Conservation (phyloP, 2,113 vertebrate species). For the Oncorhynchus clarkii region DNA sequence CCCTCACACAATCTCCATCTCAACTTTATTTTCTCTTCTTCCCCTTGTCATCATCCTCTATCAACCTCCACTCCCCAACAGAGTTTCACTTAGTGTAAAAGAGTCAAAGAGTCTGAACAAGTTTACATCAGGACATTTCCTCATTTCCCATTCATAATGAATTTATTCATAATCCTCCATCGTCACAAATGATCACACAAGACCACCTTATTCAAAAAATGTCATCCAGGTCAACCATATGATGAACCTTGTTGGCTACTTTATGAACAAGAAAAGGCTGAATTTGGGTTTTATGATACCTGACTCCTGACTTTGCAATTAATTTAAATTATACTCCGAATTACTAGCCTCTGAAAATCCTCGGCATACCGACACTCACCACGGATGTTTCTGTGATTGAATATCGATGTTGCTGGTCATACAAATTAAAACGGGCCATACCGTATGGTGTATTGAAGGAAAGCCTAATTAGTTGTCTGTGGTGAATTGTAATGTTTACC, state of each 20-base stretch:
- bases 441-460: background rate
- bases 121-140: too few species aligned
- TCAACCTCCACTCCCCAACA: too few species aligned
- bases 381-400: constrained; percentile 5
- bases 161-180: too few species aligned
- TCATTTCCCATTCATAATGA: too few species aligned
- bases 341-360: background rate
- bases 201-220: too few species aligned
- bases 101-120: too few species aligned
- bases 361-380: background rate
- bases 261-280: background rate
- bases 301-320: constrained; percentile 2
- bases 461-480: background rate
- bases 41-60: too few species aligned
- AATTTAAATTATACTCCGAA: background rate
- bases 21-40: too few species aligned
- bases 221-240: background rate
- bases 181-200: too few species aligned
- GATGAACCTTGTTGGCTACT: background rate
- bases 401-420: constrained; percentile 3
- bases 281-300: background rate
- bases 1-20: too few species aligned
- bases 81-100: too few species aligned
- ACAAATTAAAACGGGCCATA: background rate
- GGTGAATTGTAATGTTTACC: background rate